Base-by-base conservation (phyloP, 2,888 invertebrate species). In the Ernsta delagoae region DNA sequence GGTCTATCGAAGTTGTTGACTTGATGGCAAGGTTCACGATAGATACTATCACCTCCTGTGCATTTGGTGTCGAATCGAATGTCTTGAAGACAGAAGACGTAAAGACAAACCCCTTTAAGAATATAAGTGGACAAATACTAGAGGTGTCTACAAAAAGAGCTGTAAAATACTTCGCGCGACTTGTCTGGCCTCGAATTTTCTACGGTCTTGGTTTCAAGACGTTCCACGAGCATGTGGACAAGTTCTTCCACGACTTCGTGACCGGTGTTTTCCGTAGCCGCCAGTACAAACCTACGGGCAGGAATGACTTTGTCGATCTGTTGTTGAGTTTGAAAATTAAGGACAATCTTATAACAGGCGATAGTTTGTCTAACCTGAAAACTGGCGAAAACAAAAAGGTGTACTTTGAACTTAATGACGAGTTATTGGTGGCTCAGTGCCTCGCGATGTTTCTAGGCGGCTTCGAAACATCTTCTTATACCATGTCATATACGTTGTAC, bases 341-440 rank as follows among this genome's bases (percentile, higher is more conserved):
- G 6, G 77, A 82, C 6, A 76, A 80, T 5, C 73, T 66, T 11
- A 75, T 89, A 31, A 72, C 71, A 1, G 88, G 88, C 0, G 86
- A 87, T 67, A 80, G 81, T 60, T 72, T 88, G 31, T 77, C 59
- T 0, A 85, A 83, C 48, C 73, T 81, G 73, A 81, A 66, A 57
- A 72, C 69, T 3, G 79, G 76, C 0, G 75, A 70, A 0, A 72
- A 72, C 0, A 77, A 81, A 5, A 81, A 75, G 24, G 64, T 79
- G 0, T 16, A 71, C 0, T 43, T 90, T 0, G 77, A 83, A 3
- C 76, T 94, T 0, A 82, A 88, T 0, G 77, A 93, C 9, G 85
- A 92, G 3, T 77, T 94, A 48, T 73, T 95, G 5, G 86, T 92
- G 0, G 90, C 94, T 0, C 95, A 95, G 69, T 92, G 94, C 3